These are phyloP conservation scores for Microplitis demolitor DNA, from an alignment of 1,140 invertebrate genomes.

Conservation along the genomic window DNA sequence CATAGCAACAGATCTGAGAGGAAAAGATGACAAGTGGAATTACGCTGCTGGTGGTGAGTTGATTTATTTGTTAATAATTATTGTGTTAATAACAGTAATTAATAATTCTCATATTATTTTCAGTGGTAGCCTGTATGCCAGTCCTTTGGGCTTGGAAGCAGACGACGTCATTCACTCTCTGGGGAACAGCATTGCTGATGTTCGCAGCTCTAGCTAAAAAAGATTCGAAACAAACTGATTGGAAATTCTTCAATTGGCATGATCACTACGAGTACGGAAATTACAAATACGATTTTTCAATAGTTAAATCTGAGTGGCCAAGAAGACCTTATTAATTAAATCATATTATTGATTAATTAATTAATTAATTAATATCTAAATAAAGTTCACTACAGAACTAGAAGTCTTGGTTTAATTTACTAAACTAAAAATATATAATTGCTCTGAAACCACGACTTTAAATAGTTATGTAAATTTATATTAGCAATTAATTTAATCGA, in stretches of 20 bases:
- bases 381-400: constrained; percentile 23
- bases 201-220: constrained; percentile 66
- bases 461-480: neutral
- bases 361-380: constrained; percentile 19
- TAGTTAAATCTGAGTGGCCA: constrained; percentile 10
- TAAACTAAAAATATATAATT: neutral
- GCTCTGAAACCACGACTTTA: no score
- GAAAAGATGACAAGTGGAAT: constrained; percentile 67
- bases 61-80: constrained; percentile 1
- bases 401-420: neutral
- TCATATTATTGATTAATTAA: constrained; percentile 23
- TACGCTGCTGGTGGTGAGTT: constrained; percentile 45
- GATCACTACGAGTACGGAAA: constrained; percentile 18
- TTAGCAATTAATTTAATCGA: neutral
- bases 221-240: constrained; percentile 60
- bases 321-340: constrained; percentile 14
- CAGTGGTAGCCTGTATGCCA: constrained; percentile 29
- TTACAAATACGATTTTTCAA: constrained; percentile 10
- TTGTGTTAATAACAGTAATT: neutral
- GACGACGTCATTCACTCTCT: constrained; percentile 36
- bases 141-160: constrained; percentile 37
- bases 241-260: constrained; percentile 59
- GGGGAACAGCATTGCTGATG: constrained; percentile 48
- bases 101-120: constrained; percentile 5
- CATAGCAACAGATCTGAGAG: constrained; percentile 63